Conservation (phyloP, 2,888 invertebrate genomes). For the Erebia aethiops region DNA sequence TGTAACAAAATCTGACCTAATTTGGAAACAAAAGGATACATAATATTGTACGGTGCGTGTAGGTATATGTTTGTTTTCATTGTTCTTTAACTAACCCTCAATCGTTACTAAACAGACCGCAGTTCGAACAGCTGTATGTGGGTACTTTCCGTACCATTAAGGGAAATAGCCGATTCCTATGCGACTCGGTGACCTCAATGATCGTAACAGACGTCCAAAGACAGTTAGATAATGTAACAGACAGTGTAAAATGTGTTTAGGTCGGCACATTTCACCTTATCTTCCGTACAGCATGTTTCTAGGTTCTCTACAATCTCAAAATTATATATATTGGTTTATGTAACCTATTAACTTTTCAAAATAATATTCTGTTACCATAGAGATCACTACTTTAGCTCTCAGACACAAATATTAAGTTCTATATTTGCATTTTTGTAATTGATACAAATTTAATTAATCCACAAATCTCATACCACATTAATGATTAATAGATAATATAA, state of each 20-base stretch:
- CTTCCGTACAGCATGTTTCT: neutral
- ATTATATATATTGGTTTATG: no score
- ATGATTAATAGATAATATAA: no score
- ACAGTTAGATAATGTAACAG: conserved; percentile 14
- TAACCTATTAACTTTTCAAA: no score
- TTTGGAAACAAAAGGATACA: neutral
- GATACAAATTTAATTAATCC: no score
- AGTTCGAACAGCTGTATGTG: conserved; percentile 6
- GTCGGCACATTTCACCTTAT: neutral
- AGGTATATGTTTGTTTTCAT: neutral
- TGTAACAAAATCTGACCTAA: neutral
- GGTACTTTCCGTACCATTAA: conserved; percentile 57
- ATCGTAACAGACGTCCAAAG: conserved; percentile 24
- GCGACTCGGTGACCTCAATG: conserved; percentile 44
- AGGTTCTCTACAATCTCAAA: neutral
- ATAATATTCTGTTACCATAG: no score
- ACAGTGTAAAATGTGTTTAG: conserved; percentile 14
- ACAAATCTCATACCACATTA: no score
- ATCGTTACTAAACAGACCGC: conserved; percentile 2
- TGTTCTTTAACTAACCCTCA: conserved; percentile 13
- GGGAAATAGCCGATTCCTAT: conserved; percentile 59
- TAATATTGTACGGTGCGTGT: neutral
- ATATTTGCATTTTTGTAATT: no score
- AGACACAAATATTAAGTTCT: no score
- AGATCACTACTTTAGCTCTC: no score